A percentile compares a stretch with the other conserved stretches of the same genome.
Conservation (phyloP, 2,113 vertebrate species). For the Sturnira hondurensis region DNA sequence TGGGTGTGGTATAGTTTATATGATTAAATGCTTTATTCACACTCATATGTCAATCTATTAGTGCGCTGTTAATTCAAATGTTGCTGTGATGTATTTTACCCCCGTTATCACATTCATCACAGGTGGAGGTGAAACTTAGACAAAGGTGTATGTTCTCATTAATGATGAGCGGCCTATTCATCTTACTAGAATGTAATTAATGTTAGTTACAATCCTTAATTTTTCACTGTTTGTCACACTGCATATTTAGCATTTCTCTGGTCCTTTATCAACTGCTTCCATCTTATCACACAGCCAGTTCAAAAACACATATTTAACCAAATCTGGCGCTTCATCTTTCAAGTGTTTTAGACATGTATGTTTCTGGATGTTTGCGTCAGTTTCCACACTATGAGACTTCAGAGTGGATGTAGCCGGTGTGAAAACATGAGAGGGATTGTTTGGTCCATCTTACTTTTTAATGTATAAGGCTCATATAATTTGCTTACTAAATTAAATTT, state of each 20-base stretch:
- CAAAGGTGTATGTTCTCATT: conserved; percentile 93
- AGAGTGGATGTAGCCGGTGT: background rate
- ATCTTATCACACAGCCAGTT: conserved; percentile 77
- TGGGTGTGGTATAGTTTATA: conserved; percentile 80
- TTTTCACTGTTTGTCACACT: conserved; percentile 89
- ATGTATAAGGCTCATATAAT: background rate
- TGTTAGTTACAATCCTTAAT: conserved; percentile 87
- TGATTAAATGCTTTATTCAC: conserved; percentile 88
- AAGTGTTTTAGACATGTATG: conserved; percentile 58
- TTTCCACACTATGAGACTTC: background rate
- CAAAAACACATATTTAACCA: conserved; percentile 83
- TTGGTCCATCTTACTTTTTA: background rate
- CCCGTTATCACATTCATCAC: conserved; percentile 92
- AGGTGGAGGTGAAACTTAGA: conserved; percentile 89
- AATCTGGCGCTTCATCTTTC: conserved; percentile 68
- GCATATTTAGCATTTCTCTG: conserved; percentile 85
- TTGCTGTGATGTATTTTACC: conserved; percentile 89
- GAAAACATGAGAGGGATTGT: background rate
- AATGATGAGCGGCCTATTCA: conserved; percentile 92
- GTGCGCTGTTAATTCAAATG: conserved; percentile 86
- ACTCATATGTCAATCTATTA: conserved; percentile 89
- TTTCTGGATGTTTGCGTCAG: conserved; percentile 1
- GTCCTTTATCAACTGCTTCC: conserved; percentile 82
- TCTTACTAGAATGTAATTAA: conserved; percentile 87
- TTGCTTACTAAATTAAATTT: background rate